Conservation (phyloP, 2,888 invertebrate genomes). For the Parnassius apollo region DNA sequence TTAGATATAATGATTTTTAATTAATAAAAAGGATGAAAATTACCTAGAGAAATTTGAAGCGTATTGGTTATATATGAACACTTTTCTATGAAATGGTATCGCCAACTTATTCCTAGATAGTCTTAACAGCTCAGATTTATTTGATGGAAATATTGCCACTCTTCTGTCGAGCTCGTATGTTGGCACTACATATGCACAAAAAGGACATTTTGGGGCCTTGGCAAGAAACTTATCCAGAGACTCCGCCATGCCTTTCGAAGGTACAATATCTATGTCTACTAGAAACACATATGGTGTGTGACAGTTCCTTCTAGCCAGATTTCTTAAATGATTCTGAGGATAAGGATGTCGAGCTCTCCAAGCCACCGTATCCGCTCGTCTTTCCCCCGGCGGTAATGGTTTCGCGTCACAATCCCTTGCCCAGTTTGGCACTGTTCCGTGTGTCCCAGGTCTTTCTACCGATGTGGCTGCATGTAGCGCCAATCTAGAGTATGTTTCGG, state of each 20-base stretch:
- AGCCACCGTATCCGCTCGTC: slow-evolving; percentile 83
- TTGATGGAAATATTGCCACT: slow-evolving; percentile 87
- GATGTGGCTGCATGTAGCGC: slow-evolving; percentile 89
- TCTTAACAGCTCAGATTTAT: slow-evolving; percentile 88
- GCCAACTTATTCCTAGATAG: slow-evolving; percentile 90
- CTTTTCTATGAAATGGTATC: slow-evolving; percentile 94
- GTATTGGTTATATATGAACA: slow-evolving; percentile 95
- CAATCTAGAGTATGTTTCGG: slow-evolving; percentile 86
- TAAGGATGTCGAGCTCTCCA: slow-evolving; percentile 90
- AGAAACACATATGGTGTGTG: slow-evolving; percentile 90
- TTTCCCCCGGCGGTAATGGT: slow-evolving; percentile 82
- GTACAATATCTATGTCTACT: slow-evolving; percentile 94
- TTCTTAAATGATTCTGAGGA: slow-evolving; percentile 94
- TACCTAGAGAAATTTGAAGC: slow-evolving; percentile 94
- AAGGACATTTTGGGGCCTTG: slow-evolving; percentile 78
- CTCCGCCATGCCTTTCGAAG: slow-evolving; percentile 86
- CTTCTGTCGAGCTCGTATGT: slow-evolving; percentile 93
- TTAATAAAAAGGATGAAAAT: slow-evolving; percentile 40
- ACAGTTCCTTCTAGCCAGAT: slow-evolving; percentile 92
- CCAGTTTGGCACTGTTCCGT: slow-evolving; percentile 83
- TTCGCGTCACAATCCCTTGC: slow-evolving; percentile 85
- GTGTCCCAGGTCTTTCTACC: slow-evolving; percentile 80
- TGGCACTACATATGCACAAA: slow-evolving; percentile 94
- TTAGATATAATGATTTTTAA: not conserved
- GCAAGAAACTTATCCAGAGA: slow-evolving; percentile 86